Evolutionary conservation across 2,113 vertebrate genomes (phyloP), one percentile per base, ranked within the genome.

Genomic region (Takifugu flavidus): DNA sequence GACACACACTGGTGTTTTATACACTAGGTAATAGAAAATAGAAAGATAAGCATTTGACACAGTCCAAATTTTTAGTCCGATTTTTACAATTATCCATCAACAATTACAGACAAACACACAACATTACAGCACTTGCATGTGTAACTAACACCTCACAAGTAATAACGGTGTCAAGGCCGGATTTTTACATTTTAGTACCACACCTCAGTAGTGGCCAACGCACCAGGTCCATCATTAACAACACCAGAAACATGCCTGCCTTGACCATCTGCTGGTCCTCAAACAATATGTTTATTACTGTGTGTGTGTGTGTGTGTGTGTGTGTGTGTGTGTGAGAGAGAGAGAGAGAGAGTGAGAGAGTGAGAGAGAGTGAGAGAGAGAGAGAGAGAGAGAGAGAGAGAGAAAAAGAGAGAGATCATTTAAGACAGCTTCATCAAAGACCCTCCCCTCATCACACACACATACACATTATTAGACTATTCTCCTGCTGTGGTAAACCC

Each of bases 261-360:
- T 61, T 53, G 39, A 66, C 62, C 76, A 86, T 80, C 81, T 67
- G 74, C 56, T 60, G 65, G 4, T 49, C 59, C 68, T 75, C 63
- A 44, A 61, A 82, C 63, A 67, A 72, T 55, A 80, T 69, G 62
- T 31, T 31, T 31, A 31, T 31, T 31, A 31, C 29, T 31, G 29
- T 43, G 6, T 47, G 12, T 12, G 20, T 26, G 10, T 26, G 47
- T 47, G 13, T 43, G 42, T 45, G 46, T 54, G 20, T 42, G 42
- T 28, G 49, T 29, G 29, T 31, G 56, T 26, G 56, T 31, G 62
- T 50, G 43, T 42, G 46, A 15, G 27, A 31, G 49, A 53, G 20
- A 26, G 52, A 39, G 52, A 53, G 13, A 45, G 7, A 27, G 42
- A 1, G 42, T 6, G 42, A 43, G 42, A 12, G 42, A 43, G 42